Evolutionary conservation across 2,888 invertebrate genomes (phyloP), one percentile per base, ranked within the genome.

Genomic region (Cryptocheilus praepositus): DNA sequence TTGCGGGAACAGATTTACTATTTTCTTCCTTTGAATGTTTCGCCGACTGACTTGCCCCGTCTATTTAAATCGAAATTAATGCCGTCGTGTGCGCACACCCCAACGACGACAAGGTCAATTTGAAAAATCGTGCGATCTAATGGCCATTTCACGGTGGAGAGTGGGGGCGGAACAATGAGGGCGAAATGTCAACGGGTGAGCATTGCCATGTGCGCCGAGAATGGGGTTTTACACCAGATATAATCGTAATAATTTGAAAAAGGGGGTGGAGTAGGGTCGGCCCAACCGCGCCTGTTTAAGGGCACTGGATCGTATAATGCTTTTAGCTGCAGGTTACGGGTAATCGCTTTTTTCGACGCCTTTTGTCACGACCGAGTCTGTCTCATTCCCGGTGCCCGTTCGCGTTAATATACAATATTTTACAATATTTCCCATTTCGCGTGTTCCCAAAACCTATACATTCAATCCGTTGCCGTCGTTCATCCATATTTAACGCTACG

Each of bases 101-200:
- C n/a, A 21, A 8, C 51, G 62, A 59, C 54, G 74, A 67, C 67
- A 65, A 71, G 71, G 70, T 72, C 74, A 73, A 82, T 81, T 80
- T 81, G 67, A 82, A 83, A 84, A 83, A 83, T 83, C 78, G 80
- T 70, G 64, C 81, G 65, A 68, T 71, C 77, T 84, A 85, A 85
- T 85, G 80, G 82, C 76, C 79, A 83, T 86, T 86, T 85, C 82
- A 83, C 82, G 82, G 81, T 80, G 80, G 71, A 77, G 77, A 70
- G 73, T 70, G 70, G 76, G 60, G 19, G 77, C 71, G 80, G 62
- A 68, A 76, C 72, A 71, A 71, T 66, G 75, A 73, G 82, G 75
- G 74, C 75, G 61, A 79, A 83, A 81, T 80, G 80, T 81, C 79
- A 79, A 77, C 77, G 79, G 71, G 76, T 66, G 73, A 74, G 74